Evolutionary conservation across 2,888 invertebrate genomes (phyloP).

Genomic region (Abrostola triplasia): DNA sequence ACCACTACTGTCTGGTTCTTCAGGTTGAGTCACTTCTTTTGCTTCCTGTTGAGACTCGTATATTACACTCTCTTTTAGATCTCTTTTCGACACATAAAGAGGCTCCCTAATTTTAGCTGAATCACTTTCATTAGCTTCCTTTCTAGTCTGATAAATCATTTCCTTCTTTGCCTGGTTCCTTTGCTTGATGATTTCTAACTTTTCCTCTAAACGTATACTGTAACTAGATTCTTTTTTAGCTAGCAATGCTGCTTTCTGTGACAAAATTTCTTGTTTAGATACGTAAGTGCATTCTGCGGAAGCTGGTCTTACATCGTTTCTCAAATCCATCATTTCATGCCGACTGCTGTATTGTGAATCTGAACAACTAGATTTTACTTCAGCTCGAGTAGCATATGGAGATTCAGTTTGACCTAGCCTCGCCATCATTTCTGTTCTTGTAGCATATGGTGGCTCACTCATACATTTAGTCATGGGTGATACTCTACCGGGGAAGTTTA

Average conservation of each 20-base stretch:
- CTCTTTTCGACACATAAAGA: slow-evolving; percentile 85
- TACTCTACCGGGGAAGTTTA: slow-evolving; percentile 75
- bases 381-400: slow-evolving; percentile 77
- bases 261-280: slow-evolving; percentile 84
- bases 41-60: slow-evolving; percentile 86
- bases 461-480: slow-evolving; percentile 84
- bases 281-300: slow-evolving; percentile 86
- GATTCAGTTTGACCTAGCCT: slow-evolving; percentile 78
- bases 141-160: slow-evolving; percentile 85
- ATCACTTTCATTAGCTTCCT: slow-evolving; percentile 84
- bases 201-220: slow-evolving; percentile 80
- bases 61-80: slow-evolving; percentile 85
- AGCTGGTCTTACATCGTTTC: slow-evolving; percentile 76
- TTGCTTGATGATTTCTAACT: slow-evolving; percentile 86
- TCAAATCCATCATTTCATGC: slow-evolving; percentile 72
- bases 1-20: slow-evolving; percentile 63
- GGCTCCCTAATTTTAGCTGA: slow-evolving; percentile 82
- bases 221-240: slow-evolving; percentile 83
- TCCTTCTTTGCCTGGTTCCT: slow-evolving; percentile 87
- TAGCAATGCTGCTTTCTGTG: slow-evolving; percentile 83
- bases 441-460: slow-evolving; percentile 85
- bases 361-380: slow-evolving; percentile 84
- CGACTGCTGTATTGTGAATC: slow-evolving; percentile 74
- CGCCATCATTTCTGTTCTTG: slow-evolving; percentile 82
- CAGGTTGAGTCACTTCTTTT: slow-evolving; percentile 70